Conservation (phyloP, 2,113 vertebrate genomes). For the Heterochromis multidens region DNA sequence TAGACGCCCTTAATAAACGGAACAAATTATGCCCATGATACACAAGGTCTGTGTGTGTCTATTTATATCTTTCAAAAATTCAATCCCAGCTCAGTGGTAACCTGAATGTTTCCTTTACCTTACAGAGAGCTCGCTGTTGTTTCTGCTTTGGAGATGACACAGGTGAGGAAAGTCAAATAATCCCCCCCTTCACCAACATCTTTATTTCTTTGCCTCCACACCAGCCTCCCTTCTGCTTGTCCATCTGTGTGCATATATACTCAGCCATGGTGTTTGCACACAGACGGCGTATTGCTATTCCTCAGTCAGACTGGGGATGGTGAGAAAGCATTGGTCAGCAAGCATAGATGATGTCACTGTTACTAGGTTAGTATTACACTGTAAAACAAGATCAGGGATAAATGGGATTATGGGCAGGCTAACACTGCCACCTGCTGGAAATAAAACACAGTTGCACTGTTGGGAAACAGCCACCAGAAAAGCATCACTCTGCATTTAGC, state of each 20-base stretch:
- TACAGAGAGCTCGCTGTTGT: conserved; percentile 92
- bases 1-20: background rate
- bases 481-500: background rate
- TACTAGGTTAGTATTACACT: conserved; percentile 62
- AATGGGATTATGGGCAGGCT: background rate
- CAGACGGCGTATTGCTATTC: conserved; percentile 48
- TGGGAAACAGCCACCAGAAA: background rate
- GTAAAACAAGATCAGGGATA: background rate
- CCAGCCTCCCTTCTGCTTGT: background rate
- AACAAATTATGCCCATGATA: background rate
- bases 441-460: background rate
- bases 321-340: conserved; percentile 72
- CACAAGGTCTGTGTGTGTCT: background rate
- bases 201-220: background rate
- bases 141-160: conserved; percentile 86
- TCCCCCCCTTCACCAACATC: background rate
- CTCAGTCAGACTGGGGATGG: conserved; percentile 30
- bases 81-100: background rate
- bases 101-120: conserved; percentile 23
- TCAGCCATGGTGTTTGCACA: conserved; percentile 17
- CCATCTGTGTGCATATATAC: conserved; percentile 20
- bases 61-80: background rate
- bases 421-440: conserved; percentile 66
- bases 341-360: conserved; percentile 74
- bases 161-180: conserved; percentile 72